Evolutionary conservation across 2,797 vertebrate species (phyloP).

Genomic region (Tympanoctomys barrerae): DNA sequence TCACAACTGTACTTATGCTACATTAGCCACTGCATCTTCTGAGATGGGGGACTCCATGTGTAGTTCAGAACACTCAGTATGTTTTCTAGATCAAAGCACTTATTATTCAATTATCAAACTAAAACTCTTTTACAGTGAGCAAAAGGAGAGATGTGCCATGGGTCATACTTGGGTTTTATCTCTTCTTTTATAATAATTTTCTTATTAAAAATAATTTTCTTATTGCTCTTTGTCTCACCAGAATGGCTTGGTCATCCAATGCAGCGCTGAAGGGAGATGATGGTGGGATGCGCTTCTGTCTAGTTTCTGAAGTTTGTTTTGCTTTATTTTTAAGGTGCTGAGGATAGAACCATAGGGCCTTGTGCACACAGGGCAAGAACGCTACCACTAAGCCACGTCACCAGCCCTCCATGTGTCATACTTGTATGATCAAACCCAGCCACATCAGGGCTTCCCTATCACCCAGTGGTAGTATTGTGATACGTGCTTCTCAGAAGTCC

Average conservation of each 20-base stretch:
- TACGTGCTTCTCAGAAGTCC: not conserved
- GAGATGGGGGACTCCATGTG: not conserved
- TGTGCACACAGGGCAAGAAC: too few species aligned
- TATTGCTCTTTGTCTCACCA: too few species aligned
- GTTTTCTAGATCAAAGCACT: not conserved
- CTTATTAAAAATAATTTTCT: too few species aligned
- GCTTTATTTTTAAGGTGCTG: too few species aligned
- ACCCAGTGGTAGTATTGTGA: not conserved
- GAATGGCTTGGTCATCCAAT: too few species aligned
- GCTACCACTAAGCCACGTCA: too few species aligned
- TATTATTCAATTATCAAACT: not conserved
- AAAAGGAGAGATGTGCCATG: not conserved
- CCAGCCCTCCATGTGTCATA: too few species aligned
- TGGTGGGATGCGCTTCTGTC: too few species aligned
- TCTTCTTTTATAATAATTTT: too few species aligned
- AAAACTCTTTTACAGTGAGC: not conserved
- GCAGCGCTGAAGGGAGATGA: too few species aligned
- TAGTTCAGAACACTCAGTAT: not conserved
- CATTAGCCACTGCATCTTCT: not conserved
- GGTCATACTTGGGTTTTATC: not conserved
- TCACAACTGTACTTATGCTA: fast-evolving
- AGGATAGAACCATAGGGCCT: too few species aligned
- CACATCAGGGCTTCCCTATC: not conserved
- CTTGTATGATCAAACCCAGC: not conserved
- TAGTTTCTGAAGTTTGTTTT: too few species aligned